Evolutionary conservation across 2,888 invertebrate genomes (phyloP).

Genomic region (Lamellibrachia columna): DNA sequence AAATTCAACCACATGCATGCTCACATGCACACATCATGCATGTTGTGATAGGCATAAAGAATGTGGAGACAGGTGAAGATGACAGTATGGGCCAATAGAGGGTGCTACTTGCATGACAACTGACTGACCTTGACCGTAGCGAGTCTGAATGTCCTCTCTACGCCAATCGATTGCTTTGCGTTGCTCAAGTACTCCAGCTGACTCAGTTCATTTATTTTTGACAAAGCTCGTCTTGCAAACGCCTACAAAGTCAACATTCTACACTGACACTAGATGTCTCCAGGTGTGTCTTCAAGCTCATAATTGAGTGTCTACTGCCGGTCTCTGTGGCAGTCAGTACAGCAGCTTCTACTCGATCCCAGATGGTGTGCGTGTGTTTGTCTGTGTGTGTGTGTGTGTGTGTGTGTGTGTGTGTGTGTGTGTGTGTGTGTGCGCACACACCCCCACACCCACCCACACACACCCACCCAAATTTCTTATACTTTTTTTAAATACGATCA

Average conservation of each 20-base stretch:
- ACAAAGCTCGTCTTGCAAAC: conserved; percentile 62
- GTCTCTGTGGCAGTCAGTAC: neutral
- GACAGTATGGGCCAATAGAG: too few species aligned
- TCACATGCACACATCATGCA: neutral
- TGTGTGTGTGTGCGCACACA: too few species aligned
- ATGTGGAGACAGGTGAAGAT: too few species aligned
- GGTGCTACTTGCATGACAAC: too few species aligned
- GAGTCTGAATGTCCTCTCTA: conserved; percentile 57
- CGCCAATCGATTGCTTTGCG: conserved; percentile 46
- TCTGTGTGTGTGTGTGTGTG: too few species aligned
- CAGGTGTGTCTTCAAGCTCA: neutral
- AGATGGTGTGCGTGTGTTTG: neutral
- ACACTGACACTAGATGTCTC: neutral
- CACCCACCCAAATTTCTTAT: too few species aligned
- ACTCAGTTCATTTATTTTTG: conserved; percentile 64
- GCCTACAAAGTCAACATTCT: conserved; percentile 46
- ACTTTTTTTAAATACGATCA: too few species aligned
- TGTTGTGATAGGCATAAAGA: neutral
- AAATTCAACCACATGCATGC: neutral
- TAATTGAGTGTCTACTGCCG: neutral
- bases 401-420: too few species aligned
- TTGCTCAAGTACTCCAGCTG: conserved; percentile 60
- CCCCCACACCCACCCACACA: neutral
- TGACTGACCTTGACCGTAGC: conserved; percentile 62
- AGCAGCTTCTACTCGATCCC: neutral